These are phyloP conservation scores for Physeter macrocephalus DNA, from an alignment of 2,113 vertebrate species.

Conservation along the genomic window DNA sequence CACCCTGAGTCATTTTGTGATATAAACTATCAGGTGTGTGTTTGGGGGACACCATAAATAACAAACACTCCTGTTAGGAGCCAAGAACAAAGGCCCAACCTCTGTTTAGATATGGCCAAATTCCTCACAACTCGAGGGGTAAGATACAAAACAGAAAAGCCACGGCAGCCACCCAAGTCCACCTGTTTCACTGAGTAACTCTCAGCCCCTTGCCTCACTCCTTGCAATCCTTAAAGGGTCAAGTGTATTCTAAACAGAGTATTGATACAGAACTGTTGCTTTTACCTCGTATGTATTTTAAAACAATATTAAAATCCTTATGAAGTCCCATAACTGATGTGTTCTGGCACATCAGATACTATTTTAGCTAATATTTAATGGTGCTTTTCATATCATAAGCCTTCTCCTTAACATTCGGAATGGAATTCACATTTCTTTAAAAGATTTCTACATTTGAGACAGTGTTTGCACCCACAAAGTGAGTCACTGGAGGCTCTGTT, in stretches of 20 bases:
- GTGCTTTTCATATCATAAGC: background rate
- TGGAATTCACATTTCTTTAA: background rate
- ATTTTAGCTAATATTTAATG: background rate
- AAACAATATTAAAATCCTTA: background rate
- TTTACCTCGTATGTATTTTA: background rate
- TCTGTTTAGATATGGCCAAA: background rate
- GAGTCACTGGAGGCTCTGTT: background rate
- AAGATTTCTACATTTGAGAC: background rate
- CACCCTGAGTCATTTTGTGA: background rate
- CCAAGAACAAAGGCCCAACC: background rate
- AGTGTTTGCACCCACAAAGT: background rate
- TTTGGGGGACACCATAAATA: background rate
- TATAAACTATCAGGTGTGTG: background rate
- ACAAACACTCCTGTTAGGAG: background rate
- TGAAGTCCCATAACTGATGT: background rate
- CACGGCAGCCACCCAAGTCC: fast-evolving
- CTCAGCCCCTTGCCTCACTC: background rate
- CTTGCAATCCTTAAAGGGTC: background rate
- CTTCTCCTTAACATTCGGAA: background rate
- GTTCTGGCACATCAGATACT: background rate
- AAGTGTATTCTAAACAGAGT: background rate
- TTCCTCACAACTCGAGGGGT: background rate
- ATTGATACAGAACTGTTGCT: background rate
- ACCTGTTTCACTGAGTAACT: background rate
- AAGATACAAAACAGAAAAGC: background rate